phyloP scores from a whole-genome alignment of 2,888 invertebrate species.

The Caenorhabditis afra region DNA sequence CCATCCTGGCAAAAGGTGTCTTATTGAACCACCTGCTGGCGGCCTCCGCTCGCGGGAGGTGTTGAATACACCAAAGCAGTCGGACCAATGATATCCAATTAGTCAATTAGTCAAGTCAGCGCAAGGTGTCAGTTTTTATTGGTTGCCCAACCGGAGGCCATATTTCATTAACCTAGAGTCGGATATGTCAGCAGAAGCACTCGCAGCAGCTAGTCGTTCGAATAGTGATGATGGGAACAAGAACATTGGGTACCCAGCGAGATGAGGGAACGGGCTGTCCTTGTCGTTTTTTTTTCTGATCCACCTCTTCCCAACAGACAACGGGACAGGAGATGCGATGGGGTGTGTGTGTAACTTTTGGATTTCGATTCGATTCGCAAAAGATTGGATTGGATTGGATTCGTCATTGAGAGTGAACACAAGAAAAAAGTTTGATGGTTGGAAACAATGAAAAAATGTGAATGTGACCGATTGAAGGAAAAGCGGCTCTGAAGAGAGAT shows the following conservation, averaged over 20 bases:
- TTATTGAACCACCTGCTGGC: constrained; percentile 31
- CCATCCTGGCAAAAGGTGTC: too few relatives aligned
- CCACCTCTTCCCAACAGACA: constrained; percentile 1
- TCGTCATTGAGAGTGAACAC: neutral
- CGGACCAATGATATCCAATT: constrained; percentile 49
- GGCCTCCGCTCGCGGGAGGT: constrained; percentile 19
- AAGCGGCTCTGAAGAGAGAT: constrained; percentile 16
- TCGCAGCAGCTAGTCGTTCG: neutral
- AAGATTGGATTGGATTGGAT: constrained; percentile 4
- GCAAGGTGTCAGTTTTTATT: constrained; percentile 41
- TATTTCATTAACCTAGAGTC: constrained; percentile 5
- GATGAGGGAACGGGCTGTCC: constrained; percentile 19
- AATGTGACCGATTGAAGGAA: neutral
- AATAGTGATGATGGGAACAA: constrained; percentile 44
- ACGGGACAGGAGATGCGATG: constrained; percentile 1
- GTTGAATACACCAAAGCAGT: constrained; percentile 39
- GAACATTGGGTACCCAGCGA: constrained; percentile 24
- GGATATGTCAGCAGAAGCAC: too few relatives aligned
- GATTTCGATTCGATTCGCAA: constrained; percentile 16
- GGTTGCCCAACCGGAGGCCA: neutral
- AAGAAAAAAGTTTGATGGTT: constrained; percentile 4
- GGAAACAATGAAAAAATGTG: constrained; percentile 3
- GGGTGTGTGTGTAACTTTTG: constrained; percentile 42
- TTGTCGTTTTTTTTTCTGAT: constrained; percentile 47
- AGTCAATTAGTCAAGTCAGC: constrained; percentile 42